Evolutionary conservation across 2,113 vertebrate species (phyloP), one percentile per base, ranked within the genome.

Genomic region (Petromus typicus): DNA sequence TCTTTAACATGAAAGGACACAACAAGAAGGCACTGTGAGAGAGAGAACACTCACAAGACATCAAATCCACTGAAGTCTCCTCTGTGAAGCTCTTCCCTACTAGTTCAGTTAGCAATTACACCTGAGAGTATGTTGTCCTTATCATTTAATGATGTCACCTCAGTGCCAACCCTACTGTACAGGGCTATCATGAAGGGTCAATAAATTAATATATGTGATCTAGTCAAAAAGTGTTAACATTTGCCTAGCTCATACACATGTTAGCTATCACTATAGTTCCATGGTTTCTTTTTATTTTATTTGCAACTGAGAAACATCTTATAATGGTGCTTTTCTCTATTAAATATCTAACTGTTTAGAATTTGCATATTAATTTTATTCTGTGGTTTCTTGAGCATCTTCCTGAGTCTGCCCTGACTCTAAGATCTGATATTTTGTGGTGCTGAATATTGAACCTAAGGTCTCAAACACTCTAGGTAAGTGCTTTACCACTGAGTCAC

Each of bases 281-380:
- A 11, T 25, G 23, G 13, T 18, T 91, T 91, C 69, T 63, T 90
- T 83, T 80, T 51, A 34, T 79, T 86, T 71, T 48, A 76, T 71
- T 57, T 91, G 71, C 32, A 85, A 54, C 61, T 81, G 30, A 63
- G 54, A 59, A 79, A 57, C 20, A 93, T 61, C 34, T 30, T 86
- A 57, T 51, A 85, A 69, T 9, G 56, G 25, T 12, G 14, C 14
- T 80, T 92, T 67, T 90, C 63, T 59, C n/a, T 27, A 54, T 40
- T 88, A 95, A 88, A 48, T 51, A 71, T 64, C 43, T 81, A 75
- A 92, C 43, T 89, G 63, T 75, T 85, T 69, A 67, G 79, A 78
- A 73, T 16, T n/a, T 83, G 17, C 18, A 22, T 54, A 25, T 22
- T 22, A 69, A 30, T 67, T 7, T 63, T 92, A 64, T 40, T 27